Base-by-base conservation (phyloP, 2,797 vertebrate genomes). In the Periparus ater region DNA sequence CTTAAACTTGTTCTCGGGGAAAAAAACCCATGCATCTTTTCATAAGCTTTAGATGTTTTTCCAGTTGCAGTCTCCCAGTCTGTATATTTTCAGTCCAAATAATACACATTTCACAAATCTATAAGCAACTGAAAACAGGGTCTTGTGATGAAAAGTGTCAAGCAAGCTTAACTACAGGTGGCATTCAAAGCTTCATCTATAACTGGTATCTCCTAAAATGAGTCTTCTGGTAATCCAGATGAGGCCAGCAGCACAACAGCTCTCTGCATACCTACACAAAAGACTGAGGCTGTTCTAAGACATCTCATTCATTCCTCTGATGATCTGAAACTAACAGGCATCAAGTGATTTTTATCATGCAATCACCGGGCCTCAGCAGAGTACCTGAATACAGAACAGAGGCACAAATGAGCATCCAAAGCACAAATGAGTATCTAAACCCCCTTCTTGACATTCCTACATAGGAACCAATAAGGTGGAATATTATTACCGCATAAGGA, bases 271-370 rank as follows among this genome's bases (percentile, higher is more conserved):
- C 23, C 50, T 45, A 72, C 79, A 81, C 47, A 75, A 75, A 93
- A 80, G 60, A 73, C 20, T 4, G 3, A 85, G 57, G 36, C 42
- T 85, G 42, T 13, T 5, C 62, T 94, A 85, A 85, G 70, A 88
- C 47, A 29, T 51, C 66, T 94, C 48, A 68, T 91, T 93, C 61
- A 83, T 88, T 87, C 29, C 36, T 72, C 76, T 81, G 65, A 80
- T n/a, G 34, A 85, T 77, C 57, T 80, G 89, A 92, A 96, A 94
- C 57, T 85, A 95, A 79, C 40, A 63, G 53, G 50, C 55, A 79
- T 71, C 57, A 82, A 87, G 85, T 44, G 3, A 89, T 76, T 91
- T 71, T 67, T 50, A 42, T 54, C 29, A 14, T 2, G 32, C 68
- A 89, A 75, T 92, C 85, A 89, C 61, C 3, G 30, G 66, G 66